These are phyloP conservation scores for Origma solitaria DNA, from an alignment of 2,113 vertebrate species.

Conservation along the genomic window DNA sequence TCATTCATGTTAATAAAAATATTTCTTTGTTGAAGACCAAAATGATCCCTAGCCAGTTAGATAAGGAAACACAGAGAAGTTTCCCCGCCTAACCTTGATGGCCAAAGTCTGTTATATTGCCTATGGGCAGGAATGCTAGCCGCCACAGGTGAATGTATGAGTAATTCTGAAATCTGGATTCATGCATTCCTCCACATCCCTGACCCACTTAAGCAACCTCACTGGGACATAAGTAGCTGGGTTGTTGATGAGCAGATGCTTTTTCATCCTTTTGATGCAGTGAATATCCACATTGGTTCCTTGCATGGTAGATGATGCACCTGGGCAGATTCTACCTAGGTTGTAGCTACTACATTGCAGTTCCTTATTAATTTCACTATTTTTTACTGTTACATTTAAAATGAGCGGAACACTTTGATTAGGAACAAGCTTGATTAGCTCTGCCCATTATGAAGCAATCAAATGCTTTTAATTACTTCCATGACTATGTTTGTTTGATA, in stretches of 20 bases:
- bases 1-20: background rate
- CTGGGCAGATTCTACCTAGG: background rate
- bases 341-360: background rate
- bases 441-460: constrained; percentile 37
- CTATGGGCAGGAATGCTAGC: background rate
- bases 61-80: background rate
- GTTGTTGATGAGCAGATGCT: background rate
- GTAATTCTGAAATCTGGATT: background rate
- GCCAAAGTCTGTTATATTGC: background rate
- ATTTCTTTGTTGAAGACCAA: background rate
- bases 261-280: background rate
- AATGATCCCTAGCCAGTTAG: background rate
- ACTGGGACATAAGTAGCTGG: background rate
- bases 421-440: constrained; percentile 34
- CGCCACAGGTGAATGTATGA: background rate
- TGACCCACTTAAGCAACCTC: background rate
- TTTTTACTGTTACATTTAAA: constrained; percentile 40
- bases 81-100: background rate
- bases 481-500: constrained; percentile 48
- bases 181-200: background rate
- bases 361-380: background rate
- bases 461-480: constrained; percentile 56
- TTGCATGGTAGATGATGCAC: background rate
- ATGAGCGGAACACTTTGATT: constrained; percentile 40
- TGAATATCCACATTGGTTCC: background rate